Base-by-base conservation (phyloP, 2,888 invertebrate genomes). In the Tetrapedia diversipes region DNA sequence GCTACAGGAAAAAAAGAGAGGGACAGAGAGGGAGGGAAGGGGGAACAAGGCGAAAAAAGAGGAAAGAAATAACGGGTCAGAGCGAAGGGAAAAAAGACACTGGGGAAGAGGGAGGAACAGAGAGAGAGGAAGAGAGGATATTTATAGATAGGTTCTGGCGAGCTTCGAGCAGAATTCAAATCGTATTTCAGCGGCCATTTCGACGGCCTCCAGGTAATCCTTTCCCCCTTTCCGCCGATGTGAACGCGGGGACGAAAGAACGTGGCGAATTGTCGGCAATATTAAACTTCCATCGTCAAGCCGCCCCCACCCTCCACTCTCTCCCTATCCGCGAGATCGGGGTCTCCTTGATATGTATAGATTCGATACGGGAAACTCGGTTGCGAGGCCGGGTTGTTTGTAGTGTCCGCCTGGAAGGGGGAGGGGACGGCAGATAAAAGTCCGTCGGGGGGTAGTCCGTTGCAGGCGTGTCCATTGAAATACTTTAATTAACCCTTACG, bases 401-500 rank as follows among this genome's bases (percentile, higher is more conserved):
- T 84, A 74, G 76, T 86, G 86, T 83, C 84, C 86, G 83, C 67
- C 11, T 78, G 79, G 72, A 41, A n/a, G 24, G 22, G 56, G 39
- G 72, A 41, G 74, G 77, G 85, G 80, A 79, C 76, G 73, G 68
- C 79, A 75, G 85, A 87, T 89, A 84, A 87, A 88, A 86, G 86
- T 82, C 80, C 74, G 77, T 74, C 69, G 76, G 80, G 85, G n/a
- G 80, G 69, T 80, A 80, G 82, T 84, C 79, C 71, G 81, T 84
- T 80, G 84, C 78, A 80, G 81, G 84, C 83, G 81, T 83, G 86
- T 77, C 82, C 81, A 84, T 86, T 87, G 87, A 84, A 86, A 87
- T 88, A 85, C 85, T 89, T 88, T 89, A 86, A 88, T 88, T 89
- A 89, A 88, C 86, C 82, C 83, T 86, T 81, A 79, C 75, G 77